Conservation (phyloP, 1,140 invertebrate genomes). For the Cecropterus lyciades region DNA sequence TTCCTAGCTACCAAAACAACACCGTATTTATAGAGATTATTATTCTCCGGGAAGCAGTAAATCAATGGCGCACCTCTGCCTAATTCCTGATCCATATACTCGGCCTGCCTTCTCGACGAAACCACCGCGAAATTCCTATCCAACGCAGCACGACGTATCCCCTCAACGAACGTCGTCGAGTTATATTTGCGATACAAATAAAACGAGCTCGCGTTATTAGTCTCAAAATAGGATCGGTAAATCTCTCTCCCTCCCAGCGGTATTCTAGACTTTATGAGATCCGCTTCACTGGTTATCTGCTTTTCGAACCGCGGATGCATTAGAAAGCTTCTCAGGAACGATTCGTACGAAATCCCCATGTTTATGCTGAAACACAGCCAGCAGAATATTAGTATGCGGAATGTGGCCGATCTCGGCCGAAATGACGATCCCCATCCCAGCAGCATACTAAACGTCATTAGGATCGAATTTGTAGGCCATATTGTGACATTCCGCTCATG, state of each 20-base stretch:
- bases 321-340: constrained; percentile 80
- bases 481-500: constrained; percentile 59
- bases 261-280: constrained; percentile 74
- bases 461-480: constrained; percentile 78
- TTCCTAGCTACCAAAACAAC: constrained; percentile 72
- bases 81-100: constrained; percentile 73
- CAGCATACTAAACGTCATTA: constrained; percentile 81
- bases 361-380: constrained; percentile 82
- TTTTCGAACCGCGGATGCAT: constrained; percentile 81
- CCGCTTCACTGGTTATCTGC: constrained; percentile 74
- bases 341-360: constrained; percentile 80
- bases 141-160: constrained; percentile 66
- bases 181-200: constrained; percentile 80
- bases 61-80: constrained; percentile 68
- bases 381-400: constrained; percentile 74
- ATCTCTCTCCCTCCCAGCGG: constrained; percentile 75
- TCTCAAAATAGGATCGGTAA: constrained; percentile 79
- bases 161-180: constrained; percentile 69
- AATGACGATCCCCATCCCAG: constrained; percentile 78
- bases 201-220: constrained; percentile 70
- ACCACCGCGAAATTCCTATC: constrained; percentile 74
- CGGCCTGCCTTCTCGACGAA: constrained; percentile 75
- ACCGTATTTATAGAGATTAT: constrained; percentile 80
- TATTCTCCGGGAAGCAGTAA: constrained; percentile 75
- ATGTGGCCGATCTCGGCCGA: constrained; percentile 69